Conservation (phyloP, 1,140 invertebrate species). For the Chrysoperla carnea region DNA sequence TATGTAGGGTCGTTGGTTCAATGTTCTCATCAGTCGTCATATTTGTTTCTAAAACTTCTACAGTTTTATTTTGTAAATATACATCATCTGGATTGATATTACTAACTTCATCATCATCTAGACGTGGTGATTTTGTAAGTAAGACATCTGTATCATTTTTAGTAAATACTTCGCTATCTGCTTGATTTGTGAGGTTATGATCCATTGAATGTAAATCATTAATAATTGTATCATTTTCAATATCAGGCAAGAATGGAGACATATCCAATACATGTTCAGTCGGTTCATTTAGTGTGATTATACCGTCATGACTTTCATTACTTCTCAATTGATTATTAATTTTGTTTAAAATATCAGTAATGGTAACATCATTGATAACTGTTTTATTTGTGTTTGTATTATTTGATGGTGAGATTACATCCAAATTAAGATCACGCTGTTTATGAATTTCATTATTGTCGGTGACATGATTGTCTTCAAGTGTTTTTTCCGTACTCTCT, state of each 20-base stretch:
- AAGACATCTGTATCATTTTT: constrained; percentile 9
- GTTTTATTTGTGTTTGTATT: too few relatives aligned
- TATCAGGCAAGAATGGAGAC: constrained; percentile 43
- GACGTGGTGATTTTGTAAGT: constrained; percentile 9
- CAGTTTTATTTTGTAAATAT: constrained; percentile 6
- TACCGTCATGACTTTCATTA: too few relatives aligned
- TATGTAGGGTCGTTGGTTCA: too few relatives aligned
- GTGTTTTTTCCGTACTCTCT: too few relatives aligned
- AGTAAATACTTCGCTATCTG: constrained; percentile 4
- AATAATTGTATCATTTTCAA: constrained; percentile 34
- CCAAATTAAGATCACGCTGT: too few relatives aligned
- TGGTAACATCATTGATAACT: too few relatives aligned
- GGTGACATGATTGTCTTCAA: too few relatives aligned
- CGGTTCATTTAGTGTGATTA: too few relatives aligned
- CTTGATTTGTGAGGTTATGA: not conserved
- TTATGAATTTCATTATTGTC: too few relatives aligned
- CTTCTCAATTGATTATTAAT: too few relatives aligned
- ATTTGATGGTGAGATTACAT: too few relatives aligned
- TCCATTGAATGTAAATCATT: constrained; percentile 27
- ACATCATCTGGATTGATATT: constrained; percentile 18
- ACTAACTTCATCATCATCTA: constrained; percentile 22
- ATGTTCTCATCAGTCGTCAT: constrained; percentile 13
- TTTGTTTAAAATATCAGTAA: too few relatives aligned
- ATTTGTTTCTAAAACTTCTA: constrained; percentile 19
- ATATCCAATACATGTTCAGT: constrained; percentile 21